Base-by-base conservation (phyloP, 2,888 invertebrate genomes). In the Pristionchus exspectatus region DNA sequence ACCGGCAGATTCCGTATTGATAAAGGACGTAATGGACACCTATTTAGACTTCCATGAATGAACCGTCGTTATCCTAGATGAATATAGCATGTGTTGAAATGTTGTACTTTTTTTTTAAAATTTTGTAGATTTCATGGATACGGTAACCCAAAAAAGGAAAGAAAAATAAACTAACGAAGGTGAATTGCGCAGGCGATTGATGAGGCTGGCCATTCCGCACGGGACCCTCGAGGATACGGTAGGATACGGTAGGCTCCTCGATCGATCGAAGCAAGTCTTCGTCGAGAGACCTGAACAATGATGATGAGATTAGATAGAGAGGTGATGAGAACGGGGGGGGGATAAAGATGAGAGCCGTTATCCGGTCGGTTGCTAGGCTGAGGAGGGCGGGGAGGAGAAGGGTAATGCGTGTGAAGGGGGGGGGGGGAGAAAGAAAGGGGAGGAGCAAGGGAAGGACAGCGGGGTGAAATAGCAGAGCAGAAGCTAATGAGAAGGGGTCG, bases 171-270 rank as follows among this genome's bases (percentile, higher is more conserved):
- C 72, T 72, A 16, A 72, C 72, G 72, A 66, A 12, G n/a, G 72
- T 33, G 72, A 72, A 18, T 72, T 72, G 30, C 72, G 30, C 72
- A 72, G 72, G 2, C 33, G 30, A 18, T 72, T 72, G 72, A 72
- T 72, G 33, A 72, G 72, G 33, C 33, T 72, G 72, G 72, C 72
- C 72, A 72, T 72, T 21, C n/a, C 24, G 72, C 33, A 30, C 59
- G 59, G 5, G 59, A 10, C 59, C 21, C 12, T 12, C 21, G 59
- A 59, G 59, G 59, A 21, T 59, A 59, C 59, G 59, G 59, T 59
- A 59, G 21, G 59, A 24, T 59, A 59, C 59, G 59, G 59, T 59
- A 59, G 59, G 24, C 59, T 18, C 21, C 59, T 59, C 59, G 59
- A 59, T 59, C 59, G 21, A 59, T 59, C 24, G 59, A 59, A 24